Percentiles rank a stretch among this genome's conserved stretches.
These are phyloP conservation scores for Agrotis segetum DNA, from an alignment of 2,888 invertebrate genomes.

Conservation along the genomic window DNA sequence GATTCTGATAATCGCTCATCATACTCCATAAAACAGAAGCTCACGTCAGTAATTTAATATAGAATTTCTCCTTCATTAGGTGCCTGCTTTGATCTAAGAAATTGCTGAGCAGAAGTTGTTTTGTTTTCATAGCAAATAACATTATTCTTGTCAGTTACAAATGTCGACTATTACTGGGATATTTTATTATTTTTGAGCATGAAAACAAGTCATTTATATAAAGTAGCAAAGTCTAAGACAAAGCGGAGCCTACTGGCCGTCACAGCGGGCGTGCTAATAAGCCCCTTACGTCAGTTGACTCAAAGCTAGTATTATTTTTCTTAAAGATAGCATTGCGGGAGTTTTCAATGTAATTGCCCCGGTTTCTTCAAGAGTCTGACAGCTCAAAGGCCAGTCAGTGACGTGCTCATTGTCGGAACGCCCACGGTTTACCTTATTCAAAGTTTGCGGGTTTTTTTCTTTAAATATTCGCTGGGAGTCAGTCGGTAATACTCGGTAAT, in stretches of 20 bases:
- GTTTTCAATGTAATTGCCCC: constrained; percentile 91
- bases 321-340: constrained; percentile 87
- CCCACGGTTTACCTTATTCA: constrained; percentile 89
- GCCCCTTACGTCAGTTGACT: constrained; percentile 84
- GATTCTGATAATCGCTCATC: constrained; percentile 64
- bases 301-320: constrained; percentile 87
- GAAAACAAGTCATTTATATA: constrained; percentile 65
- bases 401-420: constrained; percentile 89
- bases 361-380: constrained; percentile 89
- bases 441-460: constrained; percentile 84
- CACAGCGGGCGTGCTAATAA: constrained; percentile 86
- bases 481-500: constrained; percentile 71
- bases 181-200: constrained; percentile 67
- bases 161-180: constrained; percentile 59
- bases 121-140: constrained; percentile 61
- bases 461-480: constrained; percentile 79
- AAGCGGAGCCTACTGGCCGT: constrained; percentile 73
- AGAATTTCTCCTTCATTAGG: constrained; percentile 62
- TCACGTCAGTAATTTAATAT: constrained; percentile 63
- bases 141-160: constrained; percentile 65
- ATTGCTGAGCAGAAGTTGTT: constrained; percentile 59
- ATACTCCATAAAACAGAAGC: constrained; percentile 71
- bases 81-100: constrained; percentile 61
- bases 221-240: constrained; percentile 65
- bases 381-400: constrained; percentile 89